Base-by-base conservation (phyloP, 1,140 invertebrate species). In the Drosophila truncata region DNA sequence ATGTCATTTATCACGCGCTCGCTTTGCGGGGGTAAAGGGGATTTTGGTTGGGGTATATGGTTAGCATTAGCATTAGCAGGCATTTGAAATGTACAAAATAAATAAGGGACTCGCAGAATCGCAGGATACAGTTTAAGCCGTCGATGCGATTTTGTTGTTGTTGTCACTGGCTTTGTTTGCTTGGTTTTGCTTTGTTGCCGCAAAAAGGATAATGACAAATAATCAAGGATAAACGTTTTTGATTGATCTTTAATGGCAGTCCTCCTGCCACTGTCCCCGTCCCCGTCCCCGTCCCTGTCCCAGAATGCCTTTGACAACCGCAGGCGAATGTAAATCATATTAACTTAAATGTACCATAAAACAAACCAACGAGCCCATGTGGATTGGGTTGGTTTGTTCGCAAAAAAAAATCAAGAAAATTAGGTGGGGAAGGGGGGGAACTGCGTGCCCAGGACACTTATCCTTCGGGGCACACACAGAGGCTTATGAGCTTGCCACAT, bases 151-250 rank as follows among this genome's bases (percentile, higher is more conserved):
- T 64, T 71, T 78, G 42, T n/a, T 74, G 52, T 35, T 67, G 60
- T 63, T 80, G 69, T 69, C 62, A 67, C 58, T 69, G 66, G 67
- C 59, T 72, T 79, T 79, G 65, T 58, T 58, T 42, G 52, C 67
- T 72, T n/a, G 42, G 66, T 59, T 71, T 72, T 72, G 69, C 69
- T 58, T 71, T 72, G 66, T 75, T 66, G 73, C 63, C 65, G 69
- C 77, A 78, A 91, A 91, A 91, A 82, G 88, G 82, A 91, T 91
- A 91, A 91, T 84, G 81, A 90, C 88, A 88, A 91, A 91, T 91
- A 91, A 91, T 91, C 88, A 88, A 91, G 81, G 88, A 91, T 91
- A 91, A 91, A 85, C 88, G 81, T 57, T 88, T 91, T 91, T 91
- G 88, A 91, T 91, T 91, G 88, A 91, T 91, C 88, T 91, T 91